Evolutionary conservation across 2,888 invertebrate genomes (phyloP), one percentile per base, ranked within the genome.

Genomic region (Clanis bilineata): DNA sequence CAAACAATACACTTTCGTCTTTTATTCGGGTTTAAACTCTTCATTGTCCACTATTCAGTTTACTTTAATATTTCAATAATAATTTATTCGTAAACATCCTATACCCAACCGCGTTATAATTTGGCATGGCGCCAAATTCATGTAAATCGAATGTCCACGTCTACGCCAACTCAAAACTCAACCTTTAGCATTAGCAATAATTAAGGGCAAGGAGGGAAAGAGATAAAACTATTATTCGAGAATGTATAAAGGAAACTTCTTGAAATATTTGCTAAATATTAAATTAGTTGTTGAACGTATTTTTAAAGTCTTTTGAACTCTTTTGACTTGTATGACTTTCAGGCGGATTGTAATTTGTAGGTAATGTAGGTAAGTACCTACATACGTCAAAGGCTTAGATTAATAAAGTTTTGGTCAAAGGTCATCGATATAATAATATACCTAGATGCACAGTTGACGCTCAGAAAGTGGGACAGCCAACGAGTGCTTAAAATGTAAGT

Each of bases 111-210:
- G 6, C 23, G 22, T 12, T 22, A 44, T 12, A 28, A 32, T 18
- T 18, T 51, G 51, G 51, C 15, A 28, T 28, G 32, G 32, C 51
- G 32, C 51, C 51, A 51, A 51, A 32, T 28, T 51, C 32, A 9
- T 32, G 15, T 28, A 28, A 47, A 28, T 15, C 9, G 15, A 15
- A 44, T 22, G 12, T 22, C 9, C 22, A 45, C 23, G 21, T 44
- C 47, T n/a, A 58, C 47, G 57, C 57, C 57, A 58, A 25, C 51
- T 58, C 51, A 58, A 58, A 58, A 39, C 38, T 51, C 38, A 39
- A 51, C 47, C 58, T 58, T 58, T 58, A 51, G 39, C 58, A 51
- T 58, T 58, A 15, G 28, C 10, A 47, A 38, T 58, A 51, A 58
- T 58, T 58, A 58, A 51, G 58, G 58, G 51, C 51, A 38, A 39